Conservation (phyloP, 2,888 invertebrate genomes). For the Tanytarsus gracilentus region DNA sequence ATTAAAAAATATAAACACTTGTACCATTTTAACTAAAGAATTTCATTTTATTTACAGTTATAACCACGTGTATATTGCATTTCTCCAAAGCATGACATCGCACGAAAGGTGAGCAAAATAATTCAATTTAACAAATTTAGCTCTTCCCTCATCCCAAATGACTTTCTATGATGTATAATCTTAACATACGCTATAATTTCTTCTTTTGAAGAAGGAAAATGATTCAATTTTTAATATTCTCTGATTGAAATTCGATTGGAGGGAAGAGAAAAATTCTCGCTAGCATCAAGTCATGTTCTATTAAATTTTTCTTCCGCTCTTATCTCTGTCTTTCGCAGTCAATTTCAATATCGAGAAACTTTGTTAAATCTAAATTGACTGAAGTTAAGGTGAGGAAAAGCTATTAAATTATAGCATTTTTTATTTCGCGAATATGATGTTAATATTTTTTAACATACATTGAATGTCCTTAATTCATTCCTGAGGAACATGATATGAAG, state of each 20-base stretch:
- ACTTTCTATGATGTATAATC: conserved; percentile 8
- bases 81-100: too few species aligned
- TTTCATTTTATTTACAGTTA: neutral
- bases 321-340: conserved; percentile 7
- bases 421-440: conserved; percentile 4
- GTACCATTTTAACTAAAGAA: neutral
- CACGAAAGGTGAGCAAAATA: neutral
- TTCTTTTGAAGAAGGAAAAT: conserved; percentile 2
- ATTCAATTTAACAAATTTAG: neutral
- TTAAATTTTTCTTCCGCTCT: conserved; percentile 9
- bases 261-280: neutral
- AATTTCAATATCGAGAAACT: neutral
- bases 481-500: conserved; percentile 10
- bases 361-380: neutral
- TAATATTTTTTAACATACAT: conserved; percentile 20
- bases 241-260: neutral
- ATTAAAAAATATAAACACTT: neutral
- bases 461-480: conserved; percentile 17
- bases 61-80: too few species aligned
- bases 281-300: too few species aligned
- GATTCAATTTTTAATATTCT: conserved; percentile 19
- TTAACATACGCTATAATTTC: conserved; percentile 27
- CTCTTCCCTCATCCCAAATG: neutral
- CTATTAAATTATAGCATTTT: neutral
- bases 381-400: neutral